Base-by-base conservation (phyloP, 1,140 invertebrate species). In the Pectinophora gossypiella region DNA sequence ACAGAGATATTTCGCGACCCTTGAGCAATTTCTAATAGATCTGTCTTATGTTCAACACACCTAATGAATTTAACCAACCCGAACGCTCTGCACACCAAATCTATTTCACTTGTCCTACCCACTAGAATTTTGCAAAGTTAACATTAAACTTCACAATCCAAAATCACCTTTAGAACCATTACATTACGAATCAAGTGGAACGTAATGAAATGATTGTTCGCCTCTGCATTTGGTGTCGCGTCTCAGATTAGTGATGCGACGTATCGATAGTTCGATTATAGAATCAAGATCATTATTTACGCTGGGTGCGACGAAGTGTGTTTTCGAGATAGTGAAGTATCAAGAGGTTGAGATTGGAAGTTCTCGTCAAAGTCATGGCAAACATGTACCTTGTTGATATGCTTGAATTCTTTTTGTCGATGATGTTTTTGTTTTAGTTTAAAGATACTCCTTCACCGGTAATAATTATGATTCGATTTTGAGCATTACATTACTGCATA, bases 271-370 rank as follows among this genome's bases (percentile, higher is more conserved):
- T 64, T 59, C n/a, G 60, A 61, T 60, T 56, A 64, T 63, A 44
- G 44, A 67, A 56, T 67, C 57, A 60, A 45, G 50, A 54, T 55
- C 36, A 57, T 61, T 60, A 68, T 57, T 64, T 59, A 60, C 59
- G 56, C 44, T 48, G 32, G 49, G 46, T 46, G 46, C 59, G 21
- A 13, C 57, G 32, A 35, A 59, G 55, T 50, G 61, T n/a, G n/a
- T n/a, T n/a, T n/a, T n/a, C n/a, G n/a, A n/a, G n/a, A n/a, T n/a
- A n/a, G n/a, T n/a, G n/a, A n/a, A n/a, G n/a, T n/a, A n/a, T n/a
- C n/a, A n/a, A n/a, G n/a, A n/a, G n/a, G n/a, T n/a, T n/a, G n/a
- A n/a, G n/a, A n/a, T n/a, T n/a, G n/a, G n/a, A n/a, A n/a, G n/a
- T n/a, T n/a, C n/a, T n/a, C n/a, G n/a, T n/a, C n/a, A n/a, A n/a